Evolutionary conservation across 2,113 vertebrate species (phyloP), one percentile per base, ranked within the genome.

Genomic region (Strigops habroptila): DNA sequence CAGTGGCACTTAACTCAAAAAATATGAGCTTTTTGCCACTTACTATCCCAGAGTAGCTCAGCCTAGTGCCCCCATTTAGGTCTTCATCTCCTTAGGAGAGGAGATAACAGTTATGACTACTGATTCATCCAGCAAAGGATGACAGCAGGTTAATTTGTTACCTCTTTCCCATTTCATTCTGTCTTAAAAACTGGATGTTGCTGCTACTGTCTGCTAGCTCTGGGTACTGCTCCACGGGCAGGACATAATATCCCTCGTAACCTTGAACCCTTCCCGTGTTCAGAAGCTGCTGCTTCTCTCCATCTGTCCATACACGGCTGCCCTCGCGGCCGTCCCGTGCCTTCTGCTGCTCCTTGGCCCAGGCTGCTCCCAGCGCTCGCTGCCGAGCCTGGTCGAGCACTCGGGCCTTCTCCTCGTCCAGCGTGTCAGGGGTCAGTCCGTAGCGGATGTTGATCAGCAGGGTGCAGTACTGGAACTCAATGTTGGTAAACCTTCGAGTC

Each of bases 101-200:
- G 98, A 98, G 98, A 98, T 98, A 98, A 98, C 98, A 98, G 98
- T 98, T 98, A 95, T 3, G 95, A 97, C 98, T 96, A 98, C 98
- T 93, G 97, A 98, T 98, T 98, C 98, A 98, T 98, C 98, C 98
- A 94, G 97, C 92, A 93, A 93, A 96, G 98, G 98, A 98, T 98
- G 98, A 98, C 98, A 97, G 98, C 97, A 97, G 97, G 84, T 98
- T 97, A 98, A 98, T 98, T 98, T 99, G 99, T 99, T 99, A 99
- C 99, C 99, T 99, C 98, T 98, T 99, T 97, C 99, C 99, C 99
- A 99, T 99, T 98, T 99, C 99, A 67, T 99, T 99, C 99, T 99
- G 99, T 99, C 99, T 98, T 98, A 99, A 98, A 97, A 99, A 99
- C 98, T 99, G 99, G 98, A 99, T 99, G 98, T 99, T 99, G 98